Evolutionary conservation across 1,140 invertebrate species (phyloP), one percentile per base, ranked within the genome.

Genomic region (Laodelphax striatellus): DNA sequence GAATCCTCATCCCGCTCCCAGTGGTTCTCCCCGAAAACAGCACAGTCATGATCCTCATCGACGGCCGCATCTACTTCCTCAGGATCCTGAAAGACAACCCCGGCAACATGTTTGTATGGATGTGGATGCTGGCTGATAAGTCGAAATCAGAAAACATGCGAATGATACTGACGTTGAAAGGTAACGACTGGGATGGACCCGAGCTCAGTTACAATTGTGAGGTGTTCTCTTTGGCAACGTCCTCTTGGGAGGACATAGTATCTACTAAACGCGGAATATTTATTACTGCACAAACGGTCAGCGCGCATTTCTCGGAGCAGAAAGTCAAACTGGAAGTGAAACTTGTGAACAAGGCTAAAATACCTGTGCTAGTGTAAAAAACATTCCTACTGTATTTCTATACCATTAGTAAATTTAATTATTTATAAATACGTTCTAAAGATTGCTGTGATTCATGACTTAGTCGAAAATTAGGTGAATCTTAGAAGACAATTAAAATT

Each of bases 41-140:
- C 22, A n/a, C 54, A 2, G 58, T 62, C 13, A 54, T 52, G 8
- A 62, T 62, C 8, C 19, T 22, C 16, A 16, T 14, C 13, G 55
- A 53, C 9, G 56, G 50, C 8, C 53, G 19, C n/a, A 28, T 58
- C 5, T 62, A 41, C 41, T 58, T 62, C 19, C 16, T 62, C n/a
- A 62, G 58, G 44, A 53, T 62, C 11, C 14, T 62, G 2, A 22
- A 57, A 16, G 46, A 58, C 11, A 21, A 31, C 24, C 5, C 46
- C 5, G 31, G 21, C 5, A 52, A 60, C 42, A 38, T 53, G 21
- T 53, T 24, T 13, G 31, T 60, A 2, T 60, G 58, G 58, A 41
- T 60, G 58, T 60, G 58, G 58, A 38, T 54, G 34, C 19, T 60
- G 1, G 50, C 34, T 10, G 58, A 52, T 28, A 60, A 60, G 31